phyloP scores from a whole-genome alignment of 2,113 vertebrate genomes.

The Colinus virginianus region DNA sequence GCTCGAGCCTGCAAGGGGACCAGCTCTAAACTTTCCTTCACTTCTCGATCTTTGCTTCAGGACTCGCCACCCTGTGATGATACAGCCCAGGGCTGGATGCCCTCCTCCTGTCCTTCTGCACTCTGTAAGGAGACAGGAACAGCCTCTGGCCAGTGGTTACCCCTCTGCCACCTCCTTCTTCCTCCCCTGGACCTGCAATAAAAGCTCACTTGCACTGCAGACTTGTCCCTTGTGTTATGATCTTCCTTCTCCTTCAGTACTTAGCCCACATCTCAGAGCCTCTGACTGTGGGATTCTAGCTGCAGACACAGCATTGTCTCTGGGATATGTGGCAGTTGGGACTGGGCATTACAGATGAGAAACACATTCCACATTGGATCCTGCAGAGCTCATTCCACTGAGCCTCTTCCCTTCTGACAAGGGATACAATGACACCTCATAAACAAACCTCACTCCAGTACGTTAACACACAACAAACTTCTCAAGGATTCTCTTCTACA shows the following conservation, averaged over 20 bases:
- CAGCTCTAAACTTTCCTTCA: not conserved
- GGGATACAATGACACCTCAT: not conserved
- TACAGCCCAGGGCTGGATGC: not conserved
- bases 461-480: too few species aligned
- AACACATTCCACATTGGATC: not conserved
- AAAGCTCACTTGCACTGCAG: too few species aligned
- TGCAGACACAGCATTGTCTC: too few species aligned
- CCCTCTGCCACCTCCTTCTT: not conserved
- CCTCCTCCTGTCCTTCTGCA: not conserved
- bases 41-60: not conserved
- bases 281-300: too few species aligned
- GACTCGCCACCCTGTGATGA: not conserved
- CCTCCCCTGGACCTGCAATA: not conserved
- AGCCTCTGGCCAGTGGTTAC: not conserved
- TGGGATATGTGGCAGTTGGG: not conserved
- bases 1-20: not conserved
- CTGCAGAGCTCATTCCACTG: not conserved
- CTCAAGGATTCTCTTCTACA: too few species aligned
- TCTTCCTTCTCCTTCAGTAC: too few species aligned
- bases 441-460: too few species aligned
- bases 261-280: too few species aligned
- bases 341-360: not conserved
- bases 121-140: not conserved
- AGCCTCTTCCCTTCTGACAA: not conserved
- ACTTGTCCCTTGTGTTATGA: too few species aligned